These are phyloP conservation scores for Megaceryle alcyon DNA, from an alignment of 2,797 vertebrate genomes.

Conservation along the genomic window DNA sequence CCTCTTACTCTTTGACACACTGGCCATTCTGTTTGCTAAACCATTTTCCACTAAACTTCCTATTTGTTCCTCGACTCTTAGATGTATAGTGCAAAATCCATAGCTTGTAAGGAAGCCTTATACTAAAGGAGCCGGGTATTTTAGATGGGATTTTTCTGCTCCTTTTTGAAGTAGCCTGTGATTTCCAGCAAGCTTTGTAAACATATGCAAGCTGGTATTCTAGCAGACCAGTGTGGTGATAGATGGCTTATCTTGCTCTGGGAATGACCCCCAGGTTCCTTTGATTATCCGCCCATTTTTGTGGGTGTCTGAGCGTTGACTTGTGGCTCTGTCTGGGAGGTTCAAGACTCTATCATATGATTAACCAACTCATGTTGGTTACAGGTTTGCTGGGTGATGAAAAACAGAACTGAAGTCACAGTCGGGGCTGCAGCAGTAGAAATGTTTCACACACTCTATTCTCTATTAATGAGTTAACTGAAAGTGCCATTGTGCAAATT, in stretches of 20 bases:
- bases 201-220: background rate
- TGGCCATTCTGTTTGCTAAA: background rate
- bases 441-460: background rate
- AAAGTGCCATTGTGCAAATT: constrained; percentile 10
- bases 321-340: background rate
- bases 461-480: constrained; percentile 37
- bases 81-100: background rate
- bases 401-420: background rate
- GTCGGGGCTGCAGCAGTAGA: background rate
- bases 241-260: background rate
- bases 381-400: background rate
- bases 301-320: background rate
- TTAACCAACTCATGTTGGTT: background rate
- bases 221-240: background rate
- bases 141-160: background rate
- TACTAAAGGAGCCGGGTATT: background rate
- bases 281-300: background rate
- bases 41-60: background rate
- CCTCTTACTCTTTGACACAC: background rate
- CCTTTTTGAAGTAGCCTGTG: background rate
- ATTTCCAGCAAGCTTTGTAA: background rate
- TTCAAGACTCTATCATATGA: background rate
- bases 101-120: background rate
- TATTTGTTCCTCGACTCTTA: background rate
- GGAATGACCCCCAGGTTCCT: background rate